These are phyloP conservation scores for Dermolepida albohirtum DNA, from an alignment of 2,888 invertebrate species.

Conservation along the genomic window DNA sequence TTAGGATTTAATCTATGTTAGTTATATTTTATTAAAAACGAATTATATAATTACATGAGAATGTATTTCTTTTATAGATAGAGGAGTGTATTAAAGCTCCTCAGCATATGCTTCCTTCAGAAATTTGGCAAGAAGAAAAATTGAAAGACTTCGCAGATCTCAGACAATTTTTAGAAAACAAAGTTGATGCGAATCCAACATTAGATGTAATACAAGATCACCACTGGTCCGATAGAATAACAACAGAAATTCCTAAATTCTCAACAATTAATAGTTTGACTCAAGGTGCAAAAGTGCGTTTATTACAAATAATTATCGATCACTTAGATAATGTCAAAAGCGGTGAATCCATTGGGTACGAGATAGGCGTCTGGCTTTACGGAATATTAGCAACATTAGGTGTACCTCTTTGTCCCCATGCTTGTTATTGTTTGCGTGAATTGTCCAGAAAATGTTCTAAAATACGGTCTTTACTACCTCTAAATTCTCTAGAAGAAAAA, in stretches of 20 bases:
- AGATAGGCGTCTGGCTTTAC: constrained; percentile 73
- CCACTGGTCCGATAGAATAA: constrained; percentile 48
- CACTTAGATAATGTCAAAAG: constrained; percentile 49
- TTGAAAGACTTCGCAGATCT: constrained; percentile 75
- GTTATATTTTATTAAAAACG: too few relatives aligned
- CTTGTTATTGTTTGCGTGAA: constrained; percentile 69
- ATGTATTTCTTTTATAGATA: constrained; percentile 60
- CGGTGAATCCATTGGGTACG: constrained; percentile 62
- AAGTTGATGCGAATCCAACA: constrained; percentile 45
- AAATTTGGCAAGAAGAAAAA: constrained; percentile 78
- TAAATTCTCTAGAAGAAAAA: constrained; percentile 61
- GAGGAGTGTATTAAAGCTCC: constrained; percentile 66
- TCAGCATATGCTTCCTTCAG: constrained; percentile 62
- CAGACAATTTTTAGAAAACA: constrained; percentile 59
- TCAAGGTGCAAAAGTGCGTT: constrained; percentile 54
- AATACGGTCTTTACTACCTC: constrained; percentile 57
- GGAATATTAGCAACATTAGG: constrained; percentile 71
- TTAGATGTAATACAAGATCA: constrained; percentile 46
- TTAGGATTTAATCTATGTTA: too few relatives aligned
- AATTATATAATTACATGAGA: too few relatives aligned
- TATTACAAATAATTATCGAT: constrained; percentile 54
- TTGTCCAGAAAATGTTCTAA: constrained; percentile 69
- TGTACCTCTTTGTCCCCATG: constrained; percentile 72
- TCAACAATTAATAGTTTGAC: constrained; percentile 52
- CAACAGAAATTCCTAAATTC: constrained; percentile 52